Evolutionary conservation across 2,888 invertebrate genomes (phyloP).

Genomic region (Sinodicranocentrus sp.): DNA sequence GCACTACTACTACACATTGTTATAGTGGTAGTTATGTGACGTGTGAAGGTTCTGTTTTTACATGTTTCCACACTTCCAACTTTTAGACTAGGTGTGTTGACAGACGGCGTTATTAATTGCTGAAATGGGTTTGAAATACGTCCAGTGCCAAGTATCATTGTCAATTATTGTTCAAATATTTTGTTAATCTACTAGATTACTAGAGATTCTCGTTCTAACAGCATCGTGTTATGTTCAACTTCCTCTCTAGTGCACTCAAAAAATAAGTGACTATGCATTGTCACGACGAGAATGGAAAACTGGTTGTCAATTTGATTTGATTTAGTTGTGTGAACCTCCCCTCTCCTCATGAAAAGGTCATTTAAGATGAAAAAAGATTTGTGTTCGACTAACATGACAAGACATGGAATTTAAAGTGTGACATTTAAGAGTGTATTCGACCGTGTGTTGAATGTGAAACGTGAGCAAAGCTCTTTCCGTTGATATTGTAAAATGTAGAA

Average conservation of each 20-base stretch:
- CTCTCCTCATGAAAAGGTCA: too few species aligned
- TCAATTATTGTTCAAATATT: background rate
- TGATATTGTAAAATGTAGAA: too few species aligned
- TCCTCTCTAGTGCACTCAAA: background rate
- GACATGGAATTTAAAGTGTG: too few species aligned
- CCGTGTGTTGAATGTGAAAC: too few species aligned
- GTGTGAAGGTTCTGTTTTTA: background rate
- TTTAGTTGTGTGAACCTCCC: too few species aligned
- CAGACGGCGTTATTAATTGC: slow-evolving; percentile 24
- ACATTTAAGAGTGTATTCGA: too few species aligned
- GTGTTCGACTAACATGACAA: too few species aligned
- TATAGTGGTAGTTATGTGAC: background rate
- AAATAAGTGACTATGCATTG: slow-evolving; percentile 7
- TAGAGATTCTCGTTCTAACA: background rate
- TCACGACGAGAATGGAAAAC: slow-evolving; percentile 35
- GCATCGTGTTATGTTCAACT: background rate
- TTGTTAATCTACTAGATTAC: too few species aligned
- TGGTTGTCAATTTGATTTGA: slow-evolving; percentile 50
- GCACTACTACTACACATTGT: too few species aligned
- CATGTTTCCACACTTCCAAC: background rate
- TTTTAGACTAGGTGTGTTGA: slow-evolving; percentile 17
- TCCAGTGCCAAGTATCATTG: background rate
- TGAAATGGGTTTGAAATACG: slow-evolving; percentile 32
- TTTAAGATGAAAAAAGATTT: too few species aligned
- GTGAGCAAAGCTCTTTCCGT: too few species aligned